Evolutionary conservation across 2,113 vertebrate genomes (phyloP).

Genomic region (Pardalotus punctatus): DNA sequence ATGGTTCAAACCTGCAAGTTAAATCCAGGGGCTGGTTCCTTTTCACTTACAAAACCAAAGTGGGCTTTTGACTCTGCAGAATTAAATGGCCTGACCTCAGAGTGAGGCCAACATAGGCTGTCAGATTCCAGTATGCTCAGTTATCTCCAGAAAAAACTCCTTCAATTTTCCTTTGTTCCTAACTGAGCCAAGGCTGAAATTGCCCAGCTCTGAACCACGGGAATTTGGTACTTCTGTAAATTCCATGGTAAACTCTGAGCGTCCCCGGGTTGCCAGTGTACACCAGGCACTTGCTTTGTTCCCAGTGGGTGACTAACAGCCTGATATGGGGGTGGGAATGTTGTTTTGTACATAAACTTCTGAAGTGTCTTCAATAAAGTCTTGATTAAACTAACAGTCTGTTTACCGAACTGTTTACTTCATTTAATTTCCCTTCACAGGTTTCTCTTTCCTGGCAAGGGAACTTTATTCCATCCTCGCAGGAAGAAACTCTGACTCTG

Average conservation of each 20-base stretch:
- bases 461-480: not conserved
- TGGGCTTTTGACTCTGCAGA: not conserved
- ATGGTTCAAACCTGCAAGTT: not conserved
- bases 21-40: not conserved
- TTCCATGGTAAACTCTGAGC: not conserved
- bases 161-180: not conserved
- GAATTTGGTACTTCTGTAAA: not conserved
- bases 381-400: not conserved
- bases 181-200: not conserved
- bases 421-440: not conserved
- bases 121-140: not conserved
- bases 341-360: constrained; percentile 52
- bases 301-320: not conserved
- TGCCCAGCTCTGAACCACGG: not conserved
- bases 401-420: not conserved
- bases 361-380: constrained; percentile 48
- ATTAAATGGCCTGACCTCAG: not conserved
- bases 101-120: not conserved
- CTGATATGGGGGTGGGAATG: not conserved
- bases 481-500: not conserved
- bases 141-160: not conserved
- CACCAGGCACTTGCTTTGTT: constrained; percentile 1
- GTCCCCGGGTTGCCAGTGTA: not conserved
- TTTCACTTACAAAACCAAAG: not conserved
- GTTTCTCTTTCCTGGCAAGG: not conserved